Base-by-base conservation (phyloP, 30 jellyfish, hydroid and myxozoan species). In the Sanderia malayensis region DNA sequence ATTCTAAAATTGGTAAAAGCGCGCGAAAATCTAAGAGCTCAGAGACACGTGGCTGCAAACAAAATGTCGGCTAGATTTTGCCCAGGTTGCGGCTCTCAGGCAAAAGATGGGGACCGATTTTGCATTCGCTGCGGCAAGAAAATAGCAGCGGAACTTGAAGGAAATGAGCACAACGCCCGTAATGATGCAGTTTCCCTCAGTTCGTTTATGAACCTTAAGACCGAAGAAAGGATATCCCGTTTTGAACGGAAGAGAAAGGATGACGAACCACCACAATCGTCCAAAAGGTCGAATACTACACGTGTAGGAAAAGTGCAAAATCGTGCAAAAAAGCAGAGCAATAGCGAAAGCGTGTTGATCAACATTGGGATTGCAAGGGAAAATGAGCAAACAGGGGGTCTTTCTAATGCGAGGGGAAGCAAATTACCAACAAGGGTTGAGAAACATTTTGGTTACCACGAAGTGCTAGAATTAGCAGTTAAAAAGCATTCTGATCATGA, bases 401-500 rank as follows among this genome's bases (percentile, higher is more conserved):
- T 68, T 32, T 46, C 45, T 17, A 68, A 31, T 23, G 81, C 0
- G n/a, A 37, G 84, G n/a, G 84, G 84, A 0, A 8, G 59, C 1
- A 71, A 53, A 49, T 25, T 71, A 29, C 78, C 84, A 18, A 27
- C 33, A 9, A 21, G 33, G 17, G 58, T 71, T 1, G 28, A 45
- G 58, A 52, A 71, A 22, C 24, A 71, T 28, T 21, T 52, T 15
- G 60, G 44, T 27, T 24, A 47, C 32, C 22, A 49, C 18, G 52
- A 71, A 1, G 58, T 71, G 1, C 37, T 53, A 8, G 78, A 29
- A 18, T 31, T 41, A 26, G 84, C 84, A 3, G 20, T 0, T 1
- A 71, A 25, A 34, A 71, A 71, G 31, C 84, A 71, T 29, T 47
- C 84, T 9, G 58, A 46, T 23, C 84, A 71, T 49, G 84, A 71